Conservation (phyloP, 30 jellyfish, hydroid and myxozoan species). For the Thelohanellus kitauei region DNA sequence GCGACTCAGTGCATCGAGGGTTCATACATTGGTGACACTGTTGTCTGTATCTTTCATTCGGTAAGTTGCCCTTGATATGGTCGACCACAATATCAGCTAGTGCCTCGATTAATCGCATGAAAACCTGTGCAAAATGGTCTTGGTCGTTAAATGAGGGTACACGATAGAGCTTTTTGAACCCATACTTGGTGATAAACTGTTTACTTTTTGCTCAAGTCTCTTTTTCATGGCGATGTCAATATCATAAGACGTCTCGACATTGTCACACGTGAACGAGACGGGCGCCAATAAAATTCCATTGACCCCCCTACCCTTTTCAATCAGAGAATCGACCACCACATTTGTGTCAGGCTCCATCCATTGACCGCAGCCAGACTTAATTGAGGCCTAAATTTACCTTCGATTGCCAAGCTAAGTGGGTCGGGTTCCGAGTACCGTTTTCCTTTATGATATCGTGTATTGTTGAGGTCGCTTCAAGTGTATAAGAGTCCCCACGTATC, state of each 20-base stretch:
- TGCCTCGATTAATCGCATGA: no score
- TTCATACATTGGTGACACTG: no score
- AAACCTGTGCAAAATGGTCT: no score
- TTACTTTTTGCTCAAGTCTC: no score
- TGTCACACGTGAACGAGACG: slow-evolving; percentile 61
- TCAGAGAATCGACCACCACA: slow-evolving; percentile 33
- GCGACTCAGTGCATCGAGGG: no score
- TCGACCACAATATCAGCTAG: no score
- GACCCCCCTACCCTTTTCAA: slow-evolving; percentile 12
- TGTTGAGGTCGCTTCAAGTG: slow-evolving; percentile 59
- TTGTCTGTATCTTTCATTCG: no score
- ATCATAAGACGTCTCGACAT: slow-evolving; percentile 48
- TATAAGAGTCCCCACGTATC: slow-evolving; percentile 67
- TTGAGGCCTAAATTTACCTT: slow-evolving; percentile 2
- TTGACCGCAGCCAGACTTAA: slow-evolving; percentile 57
- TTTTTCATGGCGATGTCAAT: slow-evolving; percentile 67
- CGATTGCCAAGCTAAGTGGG: slow-evolving; percentile 66
- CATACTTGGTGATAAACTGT: no score
- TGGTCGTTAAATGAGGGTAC: no score
- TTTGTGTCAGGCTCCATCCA: slow-evolving; percentile 88
- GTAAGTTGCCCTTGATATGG: no score
- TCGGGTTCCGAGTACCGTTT: slow-evolving; percentile 13
- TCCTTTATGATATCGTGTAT: slow-evolving; percentile 50
- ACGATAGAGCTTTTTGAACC: no score
- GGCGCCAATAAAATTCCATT: slow-evolving; percentile 34